Conservation (phyloP, 2,113 vertebrate species). For the Serinus canaria region DNA sequence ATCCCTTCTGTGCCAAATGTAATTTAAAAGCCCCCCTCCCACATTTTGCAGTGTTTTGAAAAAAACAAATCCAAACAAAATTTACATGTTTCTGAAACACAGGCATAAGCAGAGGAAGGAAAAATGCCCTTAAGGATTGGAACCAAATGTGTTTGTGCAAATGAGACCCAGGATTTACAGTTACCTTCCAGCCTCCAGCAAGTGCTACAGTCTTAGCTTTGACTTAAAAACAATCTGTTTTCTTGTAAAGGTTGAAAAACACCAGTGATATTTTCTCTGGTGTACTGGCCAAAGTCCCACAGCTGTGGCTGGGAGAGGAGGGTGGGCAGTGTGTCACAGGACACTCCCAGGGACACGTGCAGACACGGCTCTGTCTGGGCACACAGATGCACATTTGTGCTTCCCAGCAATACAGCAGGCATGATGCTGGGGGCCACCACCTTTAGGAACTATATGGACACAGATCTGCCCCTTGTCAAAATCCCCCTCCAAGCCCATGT, state of each 20-base stretch:
- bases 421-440: fast-evolving
- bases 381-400: fast-evolving
- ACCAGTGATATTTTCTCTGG: not conserved
- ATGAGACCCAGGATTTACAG: slow-evolving; percentile 43
- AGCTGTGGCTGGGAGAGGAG: not conserved
- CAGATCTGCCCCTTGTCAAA: not conserved
- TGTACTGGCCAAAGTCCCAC: not conserved
- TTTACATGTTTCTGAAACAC: not conserved
- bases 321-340: not conserved
- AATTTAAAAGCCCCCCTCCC: not conserved
- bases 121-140: slow-evolving; percentile 19
- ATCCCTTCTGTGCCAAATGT: not conserved
- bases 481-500: not conserved
- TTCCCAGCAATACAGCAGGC: not conserved
- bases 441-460: not conserved
- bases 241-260: slow-evolving; percentile 2
- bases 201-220: not conserved
- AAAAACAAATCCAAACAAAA: slow-evolving; percentile 11
- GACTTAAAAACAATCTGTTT: slow-evolving; percentile 17
- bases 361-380: not conserved
- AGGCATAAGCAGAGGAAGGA: not conserved
- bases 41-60: not conserved
- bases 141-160: slow-evolving; percentile 23
- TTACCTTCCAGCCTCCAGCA: not conserved
- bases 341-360: not conserved